Evolutionary conservation across 2,797 vertebrate species (phyloP).

Genomic region (Cirrhinus molitorella): DNA sequence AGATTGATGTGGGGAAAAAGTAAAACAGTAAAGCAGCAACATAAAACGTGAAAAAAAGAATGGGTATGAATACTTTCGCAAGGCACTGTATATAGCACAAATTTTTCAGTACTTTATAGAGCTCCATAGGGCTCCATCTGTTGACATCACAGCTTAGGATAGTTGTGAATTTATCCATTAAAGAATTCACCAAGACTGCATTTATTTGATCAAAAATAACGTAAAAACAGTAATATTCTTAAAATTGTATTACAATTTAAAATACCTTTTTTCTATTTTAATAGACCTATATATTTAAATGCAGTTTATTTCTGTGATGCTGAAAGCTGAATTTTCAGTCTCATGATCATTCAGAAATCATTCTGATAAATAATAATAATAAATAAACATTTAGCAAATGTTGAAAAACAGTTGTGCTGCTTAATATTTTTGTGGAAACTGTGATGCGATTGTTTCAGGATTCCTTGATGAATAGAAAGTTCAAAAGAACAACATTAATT

Average conservation of each 20-base stretch:
- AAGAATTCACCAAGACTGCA: neutral
- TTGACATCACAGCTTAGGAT: neutral
- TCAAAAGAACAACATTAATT: neutral
- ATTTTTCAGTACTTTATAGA: neutral
- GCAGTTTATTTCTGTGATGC: neutral
- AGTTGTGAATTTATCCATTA: neutral
- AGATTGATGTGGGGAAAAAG: too few relatives aligned
- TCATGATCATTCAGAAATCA: neutral
- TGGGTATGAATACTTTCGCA: too few relatives aligned
- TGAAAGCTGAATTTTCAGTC: neutral
- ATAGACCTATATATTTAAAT: neutral
- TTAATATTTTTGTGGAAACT: neutral
- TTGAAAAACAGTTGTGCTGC: neutral
- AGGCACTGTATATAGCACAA: too few relatives aligned
- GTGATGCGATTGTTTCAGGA: neutral
- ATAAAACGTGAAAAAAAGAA: too few relatives aligned
- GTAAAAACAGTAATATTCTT: neutral
- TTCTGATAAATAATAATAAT: too few relatives aligned
- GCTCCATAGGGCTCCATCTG: neutral
- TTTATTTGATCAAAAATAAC: neutral
- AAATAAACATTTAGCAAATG: too few relatives aligned
- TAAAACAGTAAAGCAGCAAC: too few relatives aligned
- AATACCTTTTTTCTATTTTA: neutral
- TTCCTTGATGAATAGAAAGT: neutral
- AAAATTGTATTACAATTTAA: neutral